Conservation (phyloP, 1,140 invertebrate genomes). For the Phocides pigmalion region DNA sequence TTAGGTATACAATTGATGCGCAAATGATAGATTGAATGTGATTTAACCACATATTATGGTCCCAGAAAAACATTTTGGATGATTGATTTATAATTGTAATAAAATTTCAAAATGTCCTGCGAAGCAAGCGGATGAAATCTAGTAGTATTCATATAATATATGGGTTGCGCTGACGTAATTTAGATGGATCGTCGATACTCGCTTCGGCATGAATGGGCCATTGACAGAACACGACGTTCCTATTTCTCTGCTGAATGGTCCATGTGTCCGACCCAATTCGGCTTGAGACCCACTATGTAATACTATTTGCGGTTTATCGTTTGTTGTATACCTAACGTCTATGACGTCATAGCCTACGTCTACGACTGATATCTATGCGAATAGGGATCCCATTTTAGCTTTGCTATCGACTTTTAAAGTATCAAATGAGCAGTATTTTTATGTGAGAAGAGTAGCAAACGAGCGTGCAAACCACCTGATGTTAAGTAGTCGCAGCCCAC, state of each 20-base stretch:
- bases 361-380: not conserved
- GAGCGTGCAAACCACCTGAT: no score
- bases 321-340: not conserved
- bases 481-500: no score
- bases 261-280: slow-evolving; percentile 18
- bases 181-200: slow-evolving; percentile 20
- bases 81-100: not conserved
- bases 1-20: no score
- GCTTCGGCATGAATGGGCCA: slow-evolving; percentile 24
- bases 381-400: no score
- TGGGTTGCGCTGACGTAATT: slow-evolving; percentile 16
- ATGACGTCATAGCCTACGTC: not conserved
- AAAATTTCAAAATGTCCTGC: no score
- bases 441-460: no score
- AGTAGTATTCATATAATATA: not conserved
- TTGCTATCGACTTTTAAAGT: no score
- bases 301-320: not conserved
- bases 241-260: slow-evolving; percentile 21
- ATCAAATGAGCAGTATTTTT: no score
- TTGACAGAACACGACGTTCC: slow-evolving; percentile 18
- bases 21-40: no score
- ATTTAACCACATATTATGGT: no score
- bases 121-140: no score
- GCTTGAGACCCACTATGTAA: not conserved
- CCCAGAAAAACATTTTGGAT: no score